Conservation (phyloP, 2,113 vertebrate species). For the Crotalus tigris region DNA sequence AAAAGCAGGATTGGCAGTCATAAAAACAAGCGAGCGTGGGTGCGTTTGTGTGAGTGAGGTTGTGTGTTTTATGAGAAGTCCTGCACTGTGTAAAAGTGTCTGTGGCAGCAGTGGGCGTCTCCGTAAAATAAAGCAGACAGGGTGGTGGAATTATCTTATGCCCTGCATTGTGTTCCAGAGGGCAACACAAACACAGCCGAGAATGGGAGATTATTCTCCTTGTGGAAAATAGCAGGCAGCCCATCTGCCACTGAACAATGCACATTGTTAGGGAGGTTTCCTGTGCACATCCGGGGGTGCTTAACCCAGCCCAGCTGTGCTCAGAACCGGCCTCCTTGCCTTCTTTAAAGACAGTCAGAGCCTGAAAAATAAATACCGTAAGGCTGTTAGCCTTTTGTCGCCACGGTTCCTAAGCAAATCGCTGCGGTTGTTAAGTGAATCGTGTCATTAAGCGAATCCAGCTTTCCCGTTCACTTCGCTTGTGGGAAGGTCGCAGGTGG, state of each 20-base stretch:
- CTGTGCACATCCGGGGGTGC: conserved; percentile 43
- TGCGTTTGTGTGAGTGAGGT: background rate
- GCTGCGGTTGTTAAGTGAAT: too few species aligned
- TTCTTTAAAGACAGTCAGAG: conserved; percentile 35
- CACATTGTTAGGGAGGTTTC: conserved; percentile 55
- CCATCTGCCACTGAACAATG: conserved; percentile 49
- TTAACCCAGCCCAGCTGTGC: conserved; percentile 31
- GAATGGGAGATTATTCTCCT: conserved; percentile 42
- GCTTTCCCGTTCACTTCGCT: too few species aligned
- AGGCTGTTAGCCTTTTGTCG: background rate
- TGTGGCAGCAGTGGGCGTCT: background rate
- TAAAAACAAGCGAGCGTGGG: background rate
- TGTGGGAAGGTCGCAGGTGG: too few species aligned
- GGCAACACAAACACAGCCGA: conserved; percentile 20
- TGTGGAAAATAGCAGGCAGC: conserved; percentile 37
- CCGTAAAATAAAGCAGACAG: background rate
- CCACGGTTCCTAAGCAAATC: too few species aligned
- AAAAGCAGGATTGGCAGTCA: background rate
- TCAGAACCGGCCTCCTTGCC: conserved; percentile 44
- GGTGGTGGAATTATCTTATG: conserved; percentile 14
- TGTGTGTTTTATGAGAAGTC: background rate
- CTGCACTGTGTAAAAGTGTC: background rate
- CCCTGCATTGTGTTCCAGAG: conserved; percentile 23
- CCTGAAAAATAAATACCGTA: background rate
- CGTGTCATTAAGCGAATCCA: too few species aligned